Conservation (phyloP, 2,888 invertebrate genomes). For the Xestia sexstrigata region DNA sequence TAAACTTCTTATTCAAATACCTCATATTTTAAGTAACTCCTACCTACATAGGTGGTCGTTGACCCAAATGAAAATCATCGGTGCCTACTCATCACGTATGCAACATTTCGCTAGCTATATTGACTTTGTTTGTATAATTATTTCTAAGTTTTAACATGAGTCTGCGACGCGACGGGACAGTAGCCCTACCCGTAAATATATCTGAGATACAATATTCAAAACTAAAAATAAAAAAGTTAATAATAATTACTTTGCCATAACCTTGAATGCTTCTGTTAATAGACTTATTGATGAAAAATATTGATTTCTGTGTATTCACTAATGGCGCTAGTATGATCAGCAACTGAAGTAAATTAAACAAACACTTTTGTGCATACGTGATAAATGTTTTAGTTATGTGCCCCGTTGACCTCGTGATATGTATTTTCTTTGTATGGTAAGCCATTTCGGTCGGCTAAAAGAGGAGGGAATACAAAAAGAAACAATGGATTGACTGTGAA, state of each 20-base stretch:
- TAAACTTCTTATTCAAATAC: not conserved
- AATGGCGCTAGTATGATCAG: not conserved
- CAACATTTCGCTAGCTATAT: too few relatives aligned
- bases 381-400: too few relatives aligned
- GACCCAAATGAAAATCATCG: not conserved
- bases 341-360: not conserved
- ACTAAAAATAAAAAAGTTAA: slow-evolving; percentile 27
- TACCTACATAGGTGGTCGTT: not conserved
- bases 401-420: too few relatives aligned
- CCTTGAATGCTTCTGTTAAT: slow-evolving; percentile 22
- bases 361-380: too few relatives aligned
- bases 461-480: too few relatives aligned
- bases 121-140: too few relatives aligned
- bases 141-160: not conserved
- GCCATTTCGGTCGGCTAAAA: too few relatives aligned
- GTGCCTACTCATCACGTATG: too few relatives aligned
- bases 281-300: slow-evolving; percentile 13
- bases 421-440: too few relatives aligned
- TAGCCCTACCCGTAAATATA: not conserved
- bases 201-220: not conserved
- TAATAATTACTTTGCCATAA: slow-evolving; percentile 13
- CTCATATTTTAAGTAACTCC: not conserved
- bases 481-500: not conserved
- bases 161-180: not conserved
- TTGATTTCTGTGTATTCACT: slow-evolving; percentile 20